Evolutionary conservation across 2,113 vertebrate genomes (phyloP).

Genomic region (Clarias macrocephalus): DNA sequence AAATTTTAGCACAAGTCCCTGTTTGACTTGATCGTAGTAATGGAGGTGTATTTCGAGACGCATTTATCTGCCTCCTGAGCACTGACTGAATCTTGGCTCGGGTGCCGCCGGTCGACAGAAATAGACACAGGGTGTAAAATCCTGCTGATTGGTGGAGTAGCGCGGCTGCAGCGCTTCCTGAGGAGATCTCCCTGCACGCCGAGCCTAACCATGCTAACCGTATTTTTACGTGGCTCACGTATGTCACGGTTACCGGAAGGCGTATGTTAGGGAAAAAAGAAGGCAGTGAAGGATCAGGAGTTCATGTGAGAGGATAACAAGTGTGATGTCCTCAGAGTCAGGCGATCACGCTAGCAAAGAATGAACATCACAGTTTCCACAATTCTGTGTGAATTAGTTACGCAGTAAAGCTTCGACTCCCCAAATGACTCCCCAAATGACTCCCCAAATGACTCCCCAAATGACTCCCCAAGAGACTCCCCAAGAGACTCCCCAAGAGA

Average conservation of each 20-base stretch:
- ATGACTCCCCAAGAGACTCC: background rate
- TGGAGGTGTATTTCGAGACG: background rate
- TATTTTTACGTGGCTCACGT: background rate
- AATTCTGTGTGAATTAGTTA: background rate
- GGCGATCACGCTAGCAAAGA: background rate
- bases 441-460: background rate
- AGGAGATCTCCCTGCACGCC: background rate
- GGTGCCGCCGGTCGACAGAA: constrained; percentile 9
- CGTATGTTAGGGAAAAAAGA: background rate
- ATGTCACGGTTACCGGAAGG: background rate
- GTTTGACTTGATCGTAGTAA: background rate
- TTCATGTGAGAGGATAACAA: background rate
- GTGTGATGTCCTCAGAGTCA: background rate
- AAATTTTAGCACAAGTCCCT: too few relatives aligned
- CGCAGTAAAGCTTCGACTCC: background rate
- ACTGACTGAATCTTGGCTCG: constrained; percentile 12
- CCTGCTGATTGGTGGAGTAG: constrained; percentile 11
- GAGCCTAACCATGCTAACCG: background rate
- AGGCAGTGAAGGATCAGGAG: background rate
- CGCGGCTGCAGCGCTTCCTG: background rate
- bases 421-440: background rate
- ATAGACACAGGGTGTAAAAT: constrained; percentile 26
- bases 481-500: background rate
- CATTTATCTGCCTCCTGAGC: background rate
- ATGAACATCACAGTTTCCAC: background rate